Conservation (phyloP, 2,797 vertebrate genomes). For the Ataeniobius toweri region DNA sequence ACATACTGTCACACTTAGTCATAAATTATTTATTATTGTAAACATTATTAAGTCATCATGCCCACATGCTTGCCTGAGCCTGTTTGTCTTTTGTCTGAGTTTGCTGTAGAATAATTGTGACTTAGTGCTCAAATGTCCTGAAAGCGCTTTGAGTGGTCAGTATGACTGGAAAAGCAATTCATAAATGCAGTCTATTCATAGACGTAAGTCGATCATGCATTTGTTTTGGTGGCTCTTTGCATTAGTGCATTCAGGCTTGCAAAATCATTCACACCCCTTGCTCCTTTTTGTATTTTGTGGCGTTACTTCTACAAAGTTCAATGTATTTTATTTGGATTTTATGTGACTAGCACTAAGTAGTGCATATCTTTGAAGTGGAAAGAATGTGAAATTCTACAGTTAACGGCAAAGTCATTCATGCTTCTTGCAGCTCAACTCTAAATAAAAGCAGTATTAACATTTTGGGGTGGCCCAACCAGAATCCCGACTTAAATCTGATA, state of each 20-base stretch:
- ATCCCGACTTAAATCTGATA: too few species aligned
- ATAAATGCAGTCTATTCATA: not conserved
- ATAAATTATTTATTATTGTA: slow-evolving; percentile 21
- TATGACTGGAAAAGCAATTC: not conserved
- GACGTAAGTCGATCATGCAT: not conserved
- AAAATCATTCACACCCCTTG: not conserved
- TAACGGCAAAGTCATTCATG: too few species aligned
- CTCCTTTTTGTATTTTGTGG: not conserved
- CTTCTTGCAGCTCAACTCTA: too few species aligned
- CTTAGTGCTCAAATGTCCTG: slow-evolving; percentile 9
- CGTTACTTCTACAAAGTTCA: not conserved
- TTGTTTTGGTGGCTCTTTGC: not conserved
- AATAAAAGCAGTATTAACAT: too few species aligned
- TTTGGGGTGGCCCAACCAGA: too few species aligned
- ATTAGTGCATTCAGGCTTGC: not conserved
- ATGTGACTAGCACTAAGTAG: not conserved
- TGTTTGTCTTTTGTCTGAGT: slow-evolving; percentile 32
- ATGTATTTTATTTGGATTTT: not conserved
- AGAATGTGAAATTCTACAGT: not conserved
- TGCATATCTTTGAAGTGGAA: not conserved
- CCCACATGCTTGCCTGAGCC: slow-evolving; percentile 45
- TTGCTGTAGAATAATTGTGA: slow-evolving; percentile 1
- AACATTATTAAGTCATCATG: slow-evolving; percentile 23
- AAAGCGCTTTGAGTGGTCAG: not conserved
- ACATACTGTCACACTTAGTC: slow-evolving; percentile 13